Evolutionary conservation across 92 coral and sea anemone genomes (phyloP), one percentile per base, ranked within the genome.

Genomic region (Porites divaricata): DNA sequence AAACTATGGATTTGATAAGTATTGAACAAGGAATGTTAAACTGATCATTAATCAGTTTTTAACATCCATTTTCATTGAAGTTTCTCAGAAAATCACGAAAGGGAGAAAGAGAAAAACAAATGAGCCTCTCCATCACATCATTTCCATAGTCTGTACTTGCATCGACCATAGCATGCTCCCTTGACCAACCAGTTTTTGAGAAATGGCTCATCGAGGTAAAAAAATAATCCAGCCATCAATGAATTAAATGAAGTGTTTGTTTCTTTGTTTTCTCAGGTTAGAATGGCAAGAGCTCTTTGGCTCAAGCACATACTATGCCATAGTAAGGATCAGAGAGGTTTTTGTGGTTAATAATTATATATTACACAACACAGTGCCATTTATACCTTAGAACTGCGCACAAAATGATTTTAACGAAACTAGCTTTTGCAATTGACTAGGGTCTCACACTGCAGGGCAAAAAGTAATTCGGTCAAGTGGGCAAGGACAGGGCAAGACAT

Each of bases 231-330:
- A 35, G 45, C 45, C 0, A 35, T 35, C 6, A 35, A 35, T 35
- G 45, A 35, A 35, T 35, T 52, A 48, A 49, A 6, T 7, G 17
- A 72, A 11, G 17, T 28, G 8, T 49, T 45, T 76, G 13, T 54
- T 51, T 15, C 54, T 8, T 68, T 89, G 45, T 35, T 35, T 35
- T 35, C 45, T 2, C 71, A 91, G 94, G 77, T 80, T 41, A 81
- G 94, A 91, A 8, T 91, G 94, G 94, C 67, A 83, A n/a, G 59
- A 48, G 13, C 81, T 91, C 6, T 91, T 91, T 85, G 81, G 80
- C 9, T 87, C 91, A 20, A 77, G 82, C 9, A 50, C 75, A 58
- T 91, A 70, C 76, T 88, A 83, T 45, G 52, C 78, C 23, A 86
- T 81, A 84, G 94, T 91, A 72, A 41, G 64, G 16, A 17, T 51